Evolutionary conservation across 2,113 vertebrate species (phyloP).

Genomic region (Eidolon helvum): DNA sequence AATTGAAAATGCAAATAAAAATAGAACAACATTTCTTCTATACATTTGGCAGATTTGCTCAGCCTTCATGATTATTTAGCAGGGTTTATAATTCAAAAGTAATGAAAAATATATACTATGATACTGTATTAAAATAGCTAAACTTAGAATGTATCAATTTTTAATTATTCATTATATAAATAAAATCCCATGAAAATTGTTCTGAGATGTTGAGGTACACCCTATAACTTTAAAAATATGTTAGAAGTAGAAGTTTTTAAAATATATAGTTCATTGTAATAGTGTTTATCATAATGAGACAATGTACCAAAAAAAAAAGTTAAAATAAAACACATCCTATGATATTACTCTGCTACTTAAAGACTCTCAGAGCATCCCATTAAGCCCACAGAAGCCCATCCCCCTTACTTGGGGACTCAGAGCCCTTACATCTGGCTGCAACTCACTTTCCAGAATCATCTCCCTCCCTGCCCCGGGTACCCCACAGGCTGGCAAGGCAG

Average conservation of each 20-base stretch:
- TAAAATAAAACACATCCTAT: neutral
- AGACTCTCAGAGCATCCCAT: neutral
- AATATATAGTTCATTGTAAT: neutral
- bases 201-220: neutral
- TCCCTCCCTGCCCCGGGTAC: neutral
- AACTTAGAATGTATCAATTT: neutral
- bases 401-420: neutral
- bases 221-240: slow-evolving; percentile 29
- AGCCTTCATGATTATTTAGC: neutral
- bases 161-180: slow-evolving; percentile 43
- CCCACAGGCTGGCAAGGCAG: neutral
- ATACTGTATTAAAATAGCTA: slow-evolving; percentile 27
- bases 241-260: slow-evolving; percentile 1
- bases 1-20: slow-evolving; percentile 46
- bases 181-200: neutral
- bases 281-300: neutral
- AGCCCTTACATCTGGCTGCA: neutral
- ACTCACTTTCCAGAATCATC: neutral
- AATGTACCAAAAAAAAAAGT: neutral
- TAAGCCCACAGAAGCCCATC: neutral
- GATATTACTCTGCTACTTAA: neutral
- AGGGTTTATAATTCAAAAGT: slow-evolving; percentile 18
- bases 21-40: neutral
- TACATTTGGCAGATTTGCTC: neutral
- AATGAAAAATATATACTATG: neutral